phyloP scores from a whole-genome alignment of 2,888 invertebrate species.

The Steromphala cineraria region DNA sequence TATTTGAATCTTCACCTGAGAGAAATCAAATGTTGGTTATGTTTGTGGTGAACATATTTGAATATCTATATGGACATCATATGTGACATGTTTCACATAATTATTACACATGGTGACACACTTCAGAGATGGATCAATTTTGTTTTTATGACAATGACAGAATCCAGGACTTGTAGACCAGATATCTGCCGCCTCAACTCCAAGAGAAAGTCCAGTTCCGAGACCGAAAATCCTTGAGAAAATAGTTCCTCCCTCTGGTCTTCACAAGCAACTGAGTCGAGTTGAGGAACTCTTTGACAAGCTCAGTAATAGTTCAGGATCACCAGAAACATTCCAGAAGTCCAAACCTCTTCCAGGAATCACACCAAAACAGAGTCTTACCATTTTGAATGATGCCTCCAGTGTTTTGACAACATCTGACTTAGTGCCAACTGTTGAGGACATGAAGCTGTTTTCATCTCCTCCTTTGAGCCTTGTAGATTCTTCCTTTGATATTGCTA shows the following conservation, averaged over 20 bases:
- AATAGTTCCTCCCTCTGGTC: background rate
- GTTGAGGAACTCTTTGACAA: conserved; percentile 11
- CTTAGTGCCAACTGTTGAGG: background rate
- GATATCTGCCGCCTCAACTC: background rate
- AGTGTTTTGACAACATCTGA: too few species aligned
- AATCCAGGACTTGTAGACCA: background rate
- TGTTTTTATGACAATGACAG: background rate
- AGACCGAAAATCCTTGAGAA: background rate
- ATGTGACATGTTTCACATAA: too few species aligned
- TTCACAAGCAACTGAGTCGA: background rate
- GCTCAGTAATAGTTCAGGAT: background rate
- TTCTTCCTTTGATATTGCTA: too few species aligned
- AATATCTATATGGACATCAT: too few species aligned
- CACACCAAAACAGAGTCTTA: too few species aligned
- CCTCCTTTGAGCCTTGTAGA: background rate
- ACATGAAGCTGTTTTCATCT: background rate
- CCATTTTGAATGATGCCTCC: too few species aligned
- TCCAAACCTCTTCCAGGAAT: too few species aligned
- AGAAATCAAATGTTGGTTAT: too few species aligned
- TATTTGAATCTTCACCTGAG: too few species aligned
- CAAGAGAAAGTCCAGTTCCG: background rate
- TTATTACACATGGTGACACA: too few species aligned
- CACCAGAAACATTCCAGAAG: too few species aligned
- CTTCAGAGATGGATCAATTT: background rate
- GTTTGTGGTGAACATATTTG: too few species aligned